Evolutionary conservation across 2,797 vertebrate genomes (phyloP).

Genomic region (Pipistrellus pygmaeus): DNA sequence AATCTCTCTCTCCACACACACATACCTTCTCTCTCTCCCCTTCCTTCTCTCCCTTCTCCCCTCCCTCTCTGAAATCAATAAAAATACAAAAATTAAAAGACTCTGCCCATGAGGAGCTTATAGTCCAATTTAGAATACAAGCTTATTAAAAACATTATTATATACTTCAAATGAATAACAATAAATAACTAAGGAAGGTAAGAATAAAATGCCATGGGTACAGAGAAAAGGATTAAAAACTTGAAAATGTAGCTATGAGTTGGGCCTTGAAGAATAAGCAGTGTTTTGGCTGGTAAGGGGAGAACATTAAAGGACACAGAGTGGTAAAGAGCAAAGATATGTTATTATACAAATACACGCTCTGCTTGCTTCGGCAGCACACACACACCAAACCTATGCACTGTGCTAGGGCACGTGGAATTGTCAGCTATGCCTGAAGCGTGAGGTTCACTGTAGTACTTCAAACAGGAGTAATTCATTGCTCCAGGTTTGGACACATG

Average conservation of each 20-base stretch:
- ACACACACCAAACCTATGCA: background rate
- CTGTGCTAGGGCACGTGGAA: background rate
- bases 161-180: background rate
- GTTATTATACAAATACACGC: background rate
- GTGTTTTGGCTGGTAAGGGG: background rate
- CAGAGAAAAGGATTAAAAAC: background rate
- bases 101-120: background rate
- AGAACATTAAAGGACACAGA: background rate
- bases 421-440: background rate
- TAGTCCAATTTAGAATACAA: background rate
- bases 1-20: too few relatives aligned
- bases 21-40: too few relatives aligned
- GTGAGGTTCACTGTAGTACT: background rate
- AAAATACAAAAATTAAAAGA: background rate
- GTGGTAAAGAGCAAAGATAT: background rate
- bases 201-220: constrained; percentile 11
- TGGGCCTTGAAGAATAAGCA: background rate
- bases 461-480: background rate
- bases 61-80: background rate
- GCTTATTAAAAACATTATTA: background rate
- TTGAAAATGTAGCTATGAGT: background rate
- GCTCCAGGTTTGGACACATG: background rate
- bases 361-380: background rate
- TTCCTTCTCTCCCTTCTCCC: background rate
- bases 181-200: background rate